Evolutionary conservation across 2,888 invertebrate species (phyloP), one percentile per base, ranked within the genome.

Genomic region (Papilio elwesi): DNA sequence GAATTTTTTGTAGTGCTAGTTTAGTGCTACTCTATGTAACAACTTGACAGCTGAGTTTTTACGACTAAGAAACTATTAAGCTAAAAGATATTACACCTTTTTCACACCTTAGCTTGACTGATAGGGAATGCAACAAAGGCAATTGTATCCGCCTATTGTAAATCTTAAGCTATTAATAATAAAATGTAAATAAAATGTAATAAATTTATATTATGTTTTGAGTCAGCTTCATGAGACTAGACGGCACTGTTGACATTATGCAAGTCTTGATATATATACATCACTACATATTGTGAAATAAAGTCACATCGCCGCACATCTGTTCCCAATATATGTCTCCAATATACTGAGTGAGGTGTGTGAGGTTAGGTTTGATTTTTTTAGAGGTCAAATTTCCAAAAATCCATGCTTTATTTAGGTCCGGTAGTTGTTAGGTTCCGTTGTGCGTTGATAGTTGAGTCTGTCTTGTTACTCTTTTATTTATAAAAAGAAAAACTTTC

Each of bases 91-190:
- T 3, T 53, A 53, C 26, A 26, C 15, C 53, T 53, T 9, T 53
- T 15, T 53, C 15, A 16, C 15, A 16, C 53, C 51, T 51, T 6
- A 51, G 10, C 53, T 53, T 51, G 51, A 16, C 16, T 53, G 16
- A 53, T 11, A 16, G 26, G 5, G 53, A 11, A 11, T 16, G 16
- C 9, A 9, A 12, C 26, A 9, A 43, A 43, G 16, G 55, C 6
- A 57, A 26, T 57, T 36, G 38, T 59, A 59, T 59, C 26, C 57
- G 55, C 26, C 36, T 59, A 59, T 59, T 59, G 59, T 36, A 59
- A n/a, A 59, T 38, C 38, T n/a, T 51, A 57, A 36, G 59, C n/a
- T 59, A 59, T 13, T 59, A 38, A 59, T 59, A 59, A 59, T 38
- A 59, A 36, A 9, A 36, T n/a, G 59, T 38, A 59, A 59, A 59